Conservation (phyloP, 2,113 vertebrate genomes). For the Pelodiscus sinensis region DNA sequence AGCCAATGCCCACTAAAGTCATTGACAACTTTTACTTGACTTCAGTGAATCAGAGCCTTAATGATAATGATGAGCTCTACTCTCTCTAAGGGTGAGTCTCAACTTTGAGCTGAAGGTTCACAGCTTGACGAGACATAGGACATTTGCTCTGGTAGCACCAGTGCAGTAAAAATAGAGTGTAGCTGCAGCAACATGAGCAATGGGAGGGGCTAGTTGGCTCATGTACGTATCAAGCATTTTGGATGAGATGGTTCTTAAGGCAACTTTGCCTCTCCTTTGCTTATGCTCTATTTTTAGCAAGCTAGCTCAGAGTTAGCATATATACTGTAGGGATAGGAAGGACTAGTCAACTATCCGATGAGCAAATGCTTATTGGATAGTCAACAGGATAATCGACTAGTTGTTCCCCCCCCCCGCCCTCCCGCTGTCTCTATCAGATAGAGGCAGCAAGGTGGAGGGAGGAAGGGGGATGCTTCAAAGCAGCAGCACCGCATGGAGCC, state of each 20-base stretch:
- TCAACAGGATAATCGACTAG: too few relatives aligned
- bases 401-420: too few relatives aligned
- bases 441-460: too few relatives aligned
- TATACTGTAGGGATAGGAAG: too few relatives aligned
- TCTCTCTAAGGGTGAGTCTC: background rate
- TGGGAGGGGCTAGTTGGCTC: background rate
- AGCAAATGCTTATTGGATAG: too few relatives aligned
- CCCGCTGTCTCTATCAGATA: too few relatives aligned
- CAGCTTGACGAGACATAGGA: background rate
- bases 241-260: background rate
- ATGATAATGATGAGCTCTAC: fast-evolving
- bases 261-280: background rate
- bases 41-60: background rate
- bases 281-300: background rate
- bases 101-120: background rate
- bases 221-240: background rate
- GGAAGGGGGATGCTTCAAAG: too few relatives aligned
- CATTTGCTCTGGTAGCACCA: background rate
- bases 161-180: background rate
- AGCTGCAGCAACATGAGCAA: background rate
- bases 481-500: too few relatives aligned
- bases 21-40: background rate
- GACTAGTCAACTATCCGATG: too few relatives aligned
- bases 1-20: background rate
- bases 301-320: background rate